phyloP scores from a whole-genome alignment of 2,888 invertebrate genomes.

The Dinocampus coccinellae region DNA sequence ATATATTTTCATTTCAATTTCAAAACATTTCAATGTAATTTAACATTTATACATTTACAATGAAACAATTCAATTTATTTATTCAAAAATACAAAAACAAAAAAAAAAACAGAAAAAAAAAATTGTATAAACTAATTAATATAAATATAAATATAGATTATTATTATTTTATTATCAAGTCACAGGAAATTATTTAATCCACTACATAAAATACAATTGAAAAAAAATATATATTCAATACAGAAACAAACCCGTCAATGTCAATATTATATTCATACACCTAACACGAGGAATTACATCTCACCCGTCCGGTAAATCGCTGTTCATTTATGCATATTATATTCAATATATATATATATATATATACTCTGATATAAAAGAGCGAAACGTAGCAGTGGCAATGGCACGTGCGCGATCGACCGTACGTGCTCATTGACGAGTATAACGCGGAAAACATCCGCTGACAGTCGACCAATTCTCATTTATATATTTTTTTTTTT shows the following conservation, averaged over 20 bases:
- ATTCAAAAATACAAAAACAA: background rate
- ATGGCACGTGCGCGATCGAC: conserved; percentile 33
- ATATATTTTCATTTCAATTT: background rate
- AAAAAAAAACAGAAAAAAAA: background rate
- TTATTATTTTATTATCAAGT: background rate
- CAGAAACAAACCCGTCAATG: background rate
- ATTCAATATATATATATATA: background rate
- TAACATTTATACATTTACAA: background rate
- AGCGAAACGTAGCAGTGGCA: conserved; percentile 18
- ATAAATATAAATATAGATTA: background rate
- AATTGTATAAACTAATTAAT: too few species aligned
- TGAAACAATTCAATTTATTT: background rate
- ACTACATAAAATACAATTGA: too few species aligned
- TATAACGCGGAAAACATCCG: conserved; percentile 32
- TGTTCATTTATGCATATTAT: conserved; percentile 23
- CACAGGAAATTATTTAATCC: background rate
- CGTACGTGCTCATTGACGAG: conserved; percentile 31
- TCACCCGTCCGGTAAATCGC: conserved; percentile 20
- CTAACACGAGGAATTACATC: conserved; percentile 4
- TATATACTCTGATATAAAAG: background rate
- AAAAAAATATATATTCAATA: too few species aligned
- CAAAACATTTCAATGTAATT: background rate
- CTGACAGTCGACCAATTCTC: conserved; percentile 13
- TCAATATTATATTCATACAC: background rate
- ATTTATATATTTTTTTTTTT: too few species aligned